Evolutionary conservation across 37 sponge, comb jelly and placozoan species (phyloP).

Genomic region (Dysidea cf. avara): DNA sequence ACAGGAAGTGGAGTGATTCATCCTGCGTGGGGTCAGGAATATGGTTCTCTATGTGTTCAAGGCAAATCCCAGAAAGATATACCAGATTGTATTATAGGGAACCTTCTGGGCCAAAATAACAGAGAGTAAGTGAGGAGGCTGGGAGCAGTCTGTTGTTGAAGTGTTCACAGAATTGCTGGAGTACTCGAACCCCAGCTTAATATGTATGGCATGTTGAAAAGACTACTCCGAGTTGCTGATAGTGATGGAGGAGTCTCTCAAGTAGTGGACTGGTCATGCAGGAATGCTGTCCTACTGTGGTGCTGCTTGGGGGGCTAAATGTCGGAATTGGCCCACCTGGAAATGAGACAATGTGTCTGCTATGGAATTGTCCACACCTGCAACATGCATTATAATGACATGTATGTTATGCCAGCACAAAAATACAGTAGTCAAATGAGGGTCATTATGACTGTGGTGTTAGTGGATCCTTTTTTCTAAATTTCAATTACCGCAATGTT

Average conservation of each 20-base stretch:
- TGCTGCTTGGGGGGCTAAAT: constrained; percentile 16
- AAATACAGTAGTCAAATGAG: constrained; percentile 17
- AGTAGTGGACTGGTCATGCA: background rate
- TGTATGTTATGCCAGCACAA: background rate
- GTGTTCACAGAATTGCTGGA: constrained; percentile 4
- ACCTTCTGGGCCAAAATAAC: background rate
- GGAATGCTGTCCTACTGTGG: background rate
- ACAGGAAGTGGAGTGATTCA: background rate
- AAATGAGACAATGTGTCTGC: constrained; percentile 34
- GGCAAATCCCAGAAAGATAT: too few species aligned
- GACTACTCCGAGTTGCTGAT: background rate
- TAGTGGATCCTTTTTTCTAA: background rate
- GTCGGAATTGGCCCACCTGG: background rate
- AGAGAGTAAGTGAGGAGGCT: constrained; percentile 11
- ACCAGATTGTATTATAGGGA: background rate
- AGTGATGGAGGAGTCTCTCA: background rate
- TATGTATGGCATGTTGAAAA: constrained; percentile 5
- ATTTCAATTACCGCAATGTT: constrained; percentile 12
- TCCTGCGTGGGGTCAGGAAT: background rate
- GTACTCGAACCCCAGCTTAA: background rate
- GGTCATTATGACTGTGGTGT: constrained; percentile 8
- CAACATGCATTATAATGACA: constrained; percentile 4
- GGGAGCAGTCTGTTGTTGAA: constrained; percentile 16
- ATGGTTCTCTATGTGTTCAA: constrained; percentile 15
- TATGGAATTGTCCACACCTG: constrained; percentile 11